Evolutionary conservation across 2,888 invertebrate species (phyloP).

Genomic region (Epiblema foenella): DNA sequence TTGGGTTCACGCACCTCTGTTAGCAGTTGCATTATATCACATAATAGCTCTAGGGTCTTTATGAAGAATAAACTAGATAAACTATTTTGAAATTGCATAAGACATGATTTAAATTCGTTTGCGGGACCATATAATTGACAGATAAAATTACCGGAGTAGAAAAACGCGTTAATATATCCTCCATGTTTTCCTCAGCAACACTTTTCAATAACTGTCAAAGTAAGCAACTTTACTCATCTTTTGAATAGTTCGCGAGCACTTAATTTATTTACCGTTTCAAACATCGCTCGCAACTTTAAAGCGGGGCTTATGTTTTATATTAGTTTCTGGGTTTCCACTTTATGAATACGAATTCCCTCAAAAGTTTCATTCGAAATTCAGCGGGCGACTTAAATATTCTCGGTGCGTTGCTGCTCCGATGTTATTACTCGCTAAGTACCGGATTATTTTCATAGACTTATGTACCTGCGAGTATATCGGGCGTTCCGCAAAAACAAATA

Average conservation of each 20-base stretch:
- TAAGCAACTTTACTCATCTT: conserved; percentile 44
- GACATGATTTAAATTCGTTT: no score
- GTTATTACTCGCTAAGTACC: conserved; percentile 52
- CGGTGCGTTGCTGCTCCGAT: conserved; percentile 48
- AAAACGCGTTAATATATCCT: not conserved
- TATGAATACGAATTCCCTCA: conserved; percentile 55
- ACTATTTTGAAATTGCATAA: no score
- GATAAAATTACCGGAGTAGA: no score
- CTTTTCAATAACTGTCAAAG: conserved; percentile 33
- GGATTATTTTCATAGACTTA: conserved; percentile 52
- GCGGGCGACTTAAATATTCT: conserved; percentile 48
- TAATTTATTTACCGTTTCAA: conserved; percentile 56
- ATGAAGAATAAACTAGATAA: no score
- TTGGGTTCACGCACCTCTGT: no score
- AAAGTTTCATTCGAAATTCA: conserved; percentile 53
- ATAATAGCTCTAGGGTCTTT: no score
- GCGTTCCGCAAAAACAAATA: conserved; percentile 27
- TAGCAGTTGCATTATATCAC: no score
- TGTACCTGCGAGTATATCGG: conserved; percentile 24
- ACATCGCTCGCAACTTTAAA: conserved; percentile 53
- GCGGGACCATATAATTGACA: no score
- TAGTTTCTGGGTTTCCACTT: conserved; percentile 56
- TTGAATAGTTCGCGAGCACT: conserved; percentile 51
- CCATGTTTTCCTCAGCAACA: conserved; percentile 6
- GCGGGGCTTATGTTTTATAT: conserved; percentile 59